These are phyloP conservation scores for Podiceps cristatus DNA, from an alignment of 2,113 vertebrate genomes.

Conservation along the genomic window DNA sequence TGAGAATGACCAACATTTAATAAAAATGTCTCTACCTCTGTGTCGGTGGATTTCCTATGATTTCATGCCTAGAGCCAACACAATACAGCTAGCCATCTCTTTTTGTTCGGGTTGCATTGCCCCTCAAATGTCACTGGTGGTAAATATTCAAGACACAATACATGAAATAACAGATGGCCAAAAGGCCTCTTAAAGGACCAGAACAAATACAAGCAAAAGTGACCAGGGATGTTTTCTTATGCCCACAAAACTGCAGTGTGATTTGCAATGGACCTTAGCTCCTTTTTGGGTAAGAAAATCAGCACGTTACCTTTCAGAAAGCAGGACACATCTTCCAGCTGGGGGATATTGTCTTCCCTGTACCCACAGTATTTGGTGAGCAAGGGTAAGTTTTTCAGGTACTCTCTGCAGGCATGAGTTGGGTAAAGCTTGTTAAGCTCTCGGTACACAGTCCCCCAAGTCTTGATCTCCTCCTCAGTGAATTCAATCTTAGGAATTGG, in stretches of 20 bases:
- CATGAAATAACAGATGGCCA: background rate
- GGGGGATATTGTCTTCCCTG: constrained; percentile 95
- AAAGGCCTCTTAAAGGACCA: background rate
- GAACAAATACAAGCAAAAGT: background rate
- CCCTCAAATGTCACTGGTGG: background rate
- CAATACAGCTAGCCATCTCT: background rate
- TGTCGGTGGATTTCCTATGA: background rate
- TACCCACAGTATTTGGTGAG: constrained; percentile 92
- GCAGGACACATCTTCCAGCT: constrained; percentile 94
- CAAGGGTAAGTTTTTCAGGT: constrained; percentile 95
- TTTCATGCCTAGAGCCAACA: background rate
- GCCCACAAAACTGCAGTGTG: background rate
- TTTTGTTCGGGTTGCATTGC: background rate
- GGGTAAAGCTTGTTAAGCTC: constrained; percentile 96
- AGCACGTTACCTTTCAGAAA: constrained; percentile 88
- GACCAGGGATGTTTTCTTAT: background rate
- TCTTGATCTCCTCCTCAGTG: constrained; percentile 95
- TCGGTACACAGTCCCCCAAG: constrained; percentile 94
- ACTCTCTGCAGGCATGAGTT: constrained; percentile 92
- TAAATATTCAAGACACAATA: background rate
- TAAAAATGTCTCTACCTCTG: background rate
- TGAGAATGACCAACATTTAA: background rate
- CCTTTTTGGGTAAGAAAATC: background rate
- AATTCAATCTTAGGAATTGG: constrained; percentile 92
- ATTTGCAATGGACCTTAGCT: background rate